Conservation (phyloP, 2,888 invertebrate genomes). For the Neoascia interrupta region DNA sequence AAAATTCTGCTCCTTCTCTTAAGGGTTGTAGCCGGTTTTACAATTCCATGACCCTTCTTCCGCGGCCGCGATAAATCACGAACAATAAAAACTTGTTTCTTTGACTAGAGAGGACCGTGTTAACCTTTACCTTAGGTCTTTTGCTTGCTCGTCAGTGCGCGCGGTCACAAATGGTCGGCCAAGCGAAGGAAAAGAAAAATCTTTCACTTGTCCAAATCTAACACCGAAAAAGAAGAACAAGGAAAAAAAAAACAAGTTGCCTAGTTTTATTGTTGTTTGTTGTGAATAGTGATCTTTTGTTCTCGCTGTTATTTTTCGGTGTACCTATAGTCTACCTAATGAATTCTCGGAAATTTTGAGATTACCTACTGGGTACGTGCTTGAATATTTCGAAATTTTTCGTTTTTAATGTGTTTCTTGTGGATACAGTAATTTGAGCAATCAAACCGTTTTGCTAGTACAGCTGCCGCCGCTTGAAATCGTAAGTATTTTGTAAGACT, state of each 20-base stretch:
- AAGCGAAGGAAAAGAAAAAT: conserved; percentile 34
- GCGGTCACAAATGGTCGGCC: conserved; percentile 46
- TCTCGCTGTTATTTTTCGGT: background rate
- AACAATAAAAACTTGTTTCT: background rate
- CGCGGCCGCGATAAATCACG: conserved; percentile 17
- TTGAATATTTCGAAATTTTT: background rate
- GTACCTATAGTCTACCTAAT: background rate
- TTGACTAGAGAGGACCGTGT: conserved; percentile 1
- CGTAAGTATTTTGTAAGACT: conserved; percentile 45
- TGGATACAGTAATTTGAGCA: background rate
- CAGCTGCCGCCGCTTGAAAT: conserved; percentile 23
- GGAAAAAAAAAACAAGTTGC: conserved; percentile 14
- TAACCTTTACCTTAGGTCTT: background rate
- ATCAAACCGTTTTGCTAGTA: background rate
- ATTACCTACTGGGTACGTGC: too few species aligned
- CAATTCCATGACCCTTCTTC: too few species aligned
- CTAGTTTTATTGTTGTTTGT: conserved; percentile 9
- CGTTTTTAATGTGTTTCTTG: background rate
- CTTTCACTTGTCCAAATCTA: conserved; percentile 6
- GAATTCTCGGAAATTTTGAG: conserved; percentile 1
- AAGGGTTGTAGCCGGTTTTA: conserved; percentile 52
- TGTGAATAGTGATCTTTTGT: conserved; percentile 23
- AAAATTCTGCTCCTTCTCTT: background rate
- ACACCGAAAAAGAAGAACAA: conserved; percentile 2
- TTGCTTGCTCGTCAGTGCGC: too few species aligned